These are phyloP conservation scores for Eufriesea mexicana DNA, from an alignment of 1,140 invertebrate species.

Conservation along the genomic window DNA sequence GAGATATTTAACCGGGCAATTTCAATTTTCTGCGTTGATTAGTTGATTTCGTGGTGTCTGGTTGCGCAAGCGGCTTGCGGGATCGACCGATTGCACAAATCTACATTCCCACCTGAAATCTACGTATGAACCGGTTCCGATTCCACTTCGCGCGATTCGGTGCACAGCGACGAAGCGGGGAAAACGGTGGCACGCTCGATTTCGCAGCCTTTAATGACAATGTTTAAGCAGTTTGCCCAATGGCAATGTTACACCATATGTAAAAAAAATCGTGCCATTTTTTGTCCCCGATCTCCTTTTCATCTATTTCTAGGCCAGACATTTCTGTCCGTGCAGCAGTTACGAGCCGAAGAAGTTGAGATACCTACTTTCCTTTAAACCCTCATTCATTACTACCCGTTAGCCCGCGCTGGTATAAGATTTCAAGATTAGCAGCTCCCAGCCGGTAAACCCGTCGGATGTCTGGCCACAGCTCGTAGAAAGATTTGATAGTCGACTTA, in stretches of 20 bases:
- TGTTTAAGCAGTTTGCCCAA: constrained; percentile 32
- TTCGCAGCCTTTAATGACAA: constrained; percentile 54
- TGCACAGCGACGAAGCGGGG: neutral
- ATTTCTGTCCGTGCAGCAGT: neutral
- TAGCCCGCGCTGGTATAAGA: neutral
- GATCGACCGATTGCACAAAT: constrained; percentile 58
- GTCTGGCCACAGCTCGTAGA: neutral
- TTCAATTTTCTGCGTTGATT: neutral
- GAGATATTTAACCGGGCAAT: neutral
- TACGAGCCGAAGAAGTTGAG: neutral
- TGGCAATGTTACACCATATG: constrained; percentile 50
- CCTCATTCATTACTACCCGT: neutral
- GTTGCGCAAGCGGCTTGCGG: constrained; percentile 38
- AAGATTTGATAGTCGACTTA: neutral
- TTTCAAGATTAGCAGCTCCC: neutral
- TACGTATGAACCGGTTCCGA: constrained; percentile 49
- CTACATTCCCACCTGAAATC: constrained; percentile 49
- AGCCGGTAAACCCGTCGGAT: neutral
- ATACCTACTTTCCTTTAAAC: neutral
- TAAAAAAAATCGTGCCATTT: constrained; percentile 2
- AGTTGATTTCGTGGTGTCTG: neutral
- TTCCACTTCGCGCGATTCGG: neutral
- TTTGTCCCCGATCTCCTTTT: neutral
- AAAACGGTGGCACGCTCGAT: constrained; percentile 17
- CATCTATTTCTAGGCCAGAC: too few species aligned